Evolutionary conservation across 2,888 invertebrate species (phyloP).

Genomic region (Leptothorax acervorum): DNA sequence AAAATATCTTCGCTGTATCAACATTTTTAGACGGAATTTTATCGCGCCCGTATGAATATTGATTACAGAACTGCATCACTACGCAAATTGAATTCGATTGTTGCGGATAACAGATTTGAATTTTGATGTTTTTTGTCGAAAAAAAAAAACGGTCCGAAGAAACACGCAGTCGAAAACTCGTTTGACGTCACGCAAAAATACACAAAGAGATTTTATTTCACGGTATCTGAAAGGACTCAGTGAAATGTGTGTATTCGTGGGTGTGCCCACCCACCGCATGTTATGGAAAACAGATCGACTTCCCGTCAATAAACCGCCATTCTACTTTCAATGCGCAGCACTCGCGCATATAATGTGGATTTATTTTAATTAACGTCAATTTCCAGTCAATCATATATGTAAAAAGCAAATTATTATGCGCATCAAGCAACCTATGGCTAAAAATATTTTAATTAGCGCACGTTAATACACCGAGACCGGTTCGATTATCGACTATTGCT

Average conservation of each 20-base stretch:
- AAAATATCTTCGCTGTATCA: constrained; percentile 25
- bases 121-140: constrained; percentile 39
- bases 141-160: constrained; percentile 7
- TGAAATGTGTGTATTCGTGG: neutral
- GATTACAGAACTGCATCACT: constrained; percentile 39
- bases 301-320: constrained; percentile 32
- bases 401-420: constrained; percentile 1
- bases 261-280: neutral
- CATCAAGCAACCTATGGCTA: neutral
- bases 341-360: constrained; percentile 10
- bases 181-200: constrained; percentile 42
- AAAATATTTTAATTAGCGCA: constrained; percentile 30
- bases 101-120: constrained; percentile 43
- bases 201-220: constrained; percentile 43
- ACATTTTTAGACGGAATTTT: constrained; percentile 39
- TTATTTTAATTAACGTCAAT: constrained; percentile 41
- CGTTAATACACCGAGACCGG: neutral
- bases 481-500: constrained; percentile 1
- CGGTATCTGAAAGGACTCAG: neutral
- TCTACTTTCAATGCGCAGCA: constrained; percentile 1
- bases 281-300: constrained; percentile 43
- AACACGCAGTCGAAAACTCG: constrained; percentile 15
- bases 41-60: constrained; percentile 42
- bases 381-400: constrained; percentile 17
- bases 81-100: constrained; percentile 50